Evolutionary conservation across 2,797 vertebrate genomes (phyloP), one percentile per base, ranked within the genome.

Genomic region (Acomys russatus): DNA sequence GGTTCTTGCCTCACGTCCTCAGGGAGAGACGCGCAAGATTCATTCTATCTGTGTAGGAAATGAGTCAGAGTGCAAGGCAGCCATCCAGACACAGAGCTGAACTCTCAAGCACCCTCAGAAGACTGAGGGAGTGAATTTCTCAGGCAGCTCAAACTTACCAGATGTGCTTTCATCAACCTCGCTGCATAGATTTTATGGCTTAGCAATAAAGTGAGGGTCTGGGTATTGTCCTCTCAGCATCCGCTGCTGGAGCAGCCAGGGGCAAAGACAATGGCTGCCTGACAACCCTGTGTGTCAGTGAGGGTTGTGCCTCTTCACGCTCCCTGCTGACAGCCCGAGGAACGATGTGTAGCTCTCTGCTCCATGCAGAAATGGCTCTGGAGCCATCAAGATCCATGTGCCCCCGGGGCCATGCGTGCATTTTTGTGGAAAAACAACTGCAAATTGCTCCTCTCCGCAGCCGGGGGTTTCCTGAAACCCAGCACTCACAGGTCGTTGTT

Each of bases 31-130:
- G 35, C 11, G 15, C 7, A 77, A 90, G 77, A 90, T 95, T 70
- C 77, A 70, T 90, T 84, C 90, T 74, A 14, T 66, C 76, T 61
- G 35, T 79, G 20, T 38, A 9, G 61, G 64, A 51, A 90, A 78
- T 82, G 74, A 94, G 56, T 93, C 92, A 83, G 92, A 70, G 6
- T 28, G 1, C 38, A 92, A 93, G 88, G 28, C 18, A 82, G 66
- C 68, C 66, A 82, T 56, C 76, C 28, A 35, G 54, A 84, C 14
- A 66, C 3, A 74, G 73, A 51, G 74, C 68, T 90, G 93, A 25
- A 92, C 90, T 93, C 51, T 91, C 51, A 68, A 93, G 91, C 90
- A 28, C 61, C 30, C 80, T 93, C 77, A 71, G 82, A 14, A 92
- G 94, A 91, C 49, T 11, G 9, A 64, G 56, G 54, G 87, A 87